Base-by-base conservation (phyloP, 2,888 invertebrate genomes). In the Ophion costatus region DNA sequence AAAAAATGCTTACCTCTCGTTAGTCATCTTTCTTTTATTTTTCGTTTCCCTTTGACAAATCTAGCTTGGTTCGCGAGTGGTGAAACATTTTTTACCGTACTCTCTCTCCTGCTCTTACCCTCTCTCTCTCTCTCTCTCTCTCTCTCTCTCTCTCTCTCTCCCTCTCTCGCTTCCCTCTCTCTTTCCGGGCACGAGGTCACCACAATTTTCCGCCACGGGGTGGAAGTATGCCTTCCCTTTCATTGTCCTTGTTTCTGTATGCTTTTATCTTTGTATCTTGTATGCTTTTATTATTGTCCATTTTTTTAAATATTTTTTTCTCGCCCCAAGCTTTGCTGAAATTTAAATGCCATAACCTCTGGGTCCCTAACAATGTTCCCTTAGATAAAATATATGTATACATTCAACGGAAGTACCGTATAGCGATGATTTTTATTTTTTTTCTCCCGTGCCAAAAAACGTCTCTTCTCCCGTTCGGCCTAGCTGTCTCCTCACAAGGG, bases 11-110 rank as follows among this genome's bases (percentile, higher is more conserved):
- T 14, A 17, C 5, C 51, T 51, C 51, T 51, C 51, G 51, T 51
- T 51, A 51, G 51, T 51, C 33, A 61, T 61, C 59, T 22, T 24
- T 22, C 17, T 33, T 24, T 70, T 70, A 45, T 70, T 57, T 71
- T 6, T 71, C 57, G 4, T 24, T 20, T 74, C 22, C 20, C 20
- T 59, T 61, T 42, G 69, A 61, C 42, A 20, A 59, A 42, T 24
- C 33, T 51, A 17, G 51, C 14, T 51, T 51, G 17, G 51, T 51
- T 17, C 51, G 51, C 17, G 51, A 14, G 17, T 17, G 3, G 17
- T 51, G 51, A 51, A 51, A 51, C 51, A 51, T 51, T 17, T 51
- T 51, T 11, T 51, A 51, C 51, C 17, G 38, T 38, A 5, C 38
- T 38, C 38, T 38, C 38, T 5, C 51, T 17, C 51, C 17, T 17